Percentiles rank a stretch among this genome's conserved stretches.
Conservation (phyloP, 2,113 vertebrate species). For the Sceloporus tristichus region DNA sequence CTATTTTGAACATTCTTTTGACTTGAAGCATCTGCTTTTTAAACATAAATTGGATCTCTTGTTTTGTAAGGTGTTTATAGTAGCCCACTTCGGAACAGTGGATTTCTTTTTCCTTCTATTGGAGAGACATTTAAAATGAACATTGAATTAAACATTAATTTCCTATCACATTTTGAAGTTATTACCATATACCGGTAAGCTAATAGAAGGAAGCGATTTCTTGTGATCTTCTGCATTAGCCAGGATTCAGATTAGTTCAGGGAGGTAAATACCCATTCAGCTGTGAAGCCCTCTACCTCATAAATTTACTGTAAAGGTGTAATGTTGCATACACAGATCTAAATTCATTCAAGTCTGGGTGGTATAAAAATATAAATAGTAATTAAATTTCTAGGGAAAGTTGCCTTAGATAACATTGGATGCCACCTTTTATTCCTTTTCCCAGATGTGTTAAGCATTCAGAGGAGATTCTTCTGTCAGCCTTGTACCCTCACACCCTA, state of each 20-base stretch:
- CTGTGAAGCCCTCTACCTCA: background rate
- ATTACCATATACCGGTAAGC: background rate
- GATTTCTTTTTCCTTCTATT: background rate
- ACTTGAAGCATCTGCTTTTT: background rate
- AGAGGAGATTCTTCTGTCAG: too few species aligned
- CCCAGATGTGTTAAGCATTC: too few species aligned
- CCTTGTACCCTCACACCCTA: too few species aligned
- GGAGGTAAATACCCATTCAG: background rate
- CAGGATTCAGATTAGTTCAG: background rate
- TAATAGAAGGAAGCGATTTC: background rate
- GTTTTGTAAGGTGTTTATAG: conserved; percentile 1
- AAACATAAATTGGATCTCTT: background rate
- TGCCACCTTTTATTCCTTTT: too few species aligned
- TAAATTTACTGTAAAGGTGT: background rate
- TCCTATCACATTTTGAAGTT: background rate
- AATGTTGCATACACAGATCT: background rate
- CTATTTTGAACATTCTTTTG: background rate
- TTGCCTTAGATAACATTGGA: too few species aligned
- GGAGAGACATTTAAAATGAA: background rate
- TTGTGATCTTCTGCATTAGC: background rate
- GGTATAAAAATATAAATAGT: background rate
- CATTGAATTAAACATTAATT: background rate
- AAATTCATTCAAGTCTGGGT: background rate
- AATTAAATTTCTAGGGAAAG: background rate
- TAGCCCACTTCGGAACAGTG: background rate